These are phyloP conservation scores for Cirrhinus molitorella DNA, from an alignment of 2,797 vertebrate genomes.

Conservation along the genomic window DNA sequence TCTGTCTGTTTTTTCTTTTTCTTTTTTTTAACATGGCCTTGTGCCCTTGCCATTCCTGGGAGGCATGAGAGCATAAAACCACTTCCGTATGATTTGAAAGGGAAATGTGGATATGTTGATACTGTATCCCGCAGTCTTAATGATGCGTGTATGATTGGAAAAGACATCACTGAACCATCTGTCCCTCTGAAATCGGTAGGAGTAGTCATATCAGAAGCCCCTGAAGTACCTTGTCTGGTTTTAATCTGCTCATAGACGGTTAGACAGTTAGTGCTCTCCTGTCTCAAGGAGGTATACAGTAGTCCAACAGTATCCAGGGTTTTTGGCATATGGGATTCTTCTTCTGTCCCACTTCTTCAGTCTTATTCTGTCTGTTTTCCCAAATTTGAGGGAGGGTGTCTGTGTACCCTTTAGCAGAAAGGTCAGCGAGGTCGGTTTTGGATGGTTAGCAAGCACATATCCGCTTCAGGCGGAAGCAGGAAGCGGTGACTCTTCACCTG, in stretches of 20 bases:
- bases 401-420: constrained; percentile 56
- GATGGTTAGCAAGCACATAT: constrained; percentile 52
- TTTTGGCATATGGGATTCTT: constrained; percentile 75
- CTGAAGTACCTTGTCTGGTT: constrained; percentile 35
- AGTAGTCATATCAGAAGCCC: constrained; percentile 23
- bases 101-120: constrained; percentile 39
- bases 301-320: constrained; percentile 58
- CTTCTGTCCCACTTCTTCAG: constrained; percentile 56
- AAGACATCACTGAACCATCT: constrained; percentile 8
- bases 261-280: not conserved
- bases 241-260: constrained; percentile 15
- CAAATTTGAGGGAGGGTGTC: constrained; percentile 51
- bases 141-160: constrained; percentile 34
- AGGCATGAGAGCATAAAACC: constrained; percentile 31
- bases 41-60: constrained; percentile 13
- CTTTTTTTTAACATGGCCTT: constrained; percentile 8
- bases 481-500: constrained; percentile 64
- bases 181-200: constrained; percentile 10
- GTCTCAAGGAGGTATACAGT: constrained; percentile 61
- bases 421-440: constrained; percentile 70
- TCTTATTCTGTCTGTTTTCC: constrained; percentile 45
- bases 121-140: constrained; percentile 32
- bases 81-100: constrained; percentile 41
- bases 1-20: not conserved
- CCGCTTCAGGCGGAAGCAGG: constrained; percentile 26